Base-by-base conservation (phyloP, 2,113 vertebrate genomes). In the Garra rufa region DNA sequence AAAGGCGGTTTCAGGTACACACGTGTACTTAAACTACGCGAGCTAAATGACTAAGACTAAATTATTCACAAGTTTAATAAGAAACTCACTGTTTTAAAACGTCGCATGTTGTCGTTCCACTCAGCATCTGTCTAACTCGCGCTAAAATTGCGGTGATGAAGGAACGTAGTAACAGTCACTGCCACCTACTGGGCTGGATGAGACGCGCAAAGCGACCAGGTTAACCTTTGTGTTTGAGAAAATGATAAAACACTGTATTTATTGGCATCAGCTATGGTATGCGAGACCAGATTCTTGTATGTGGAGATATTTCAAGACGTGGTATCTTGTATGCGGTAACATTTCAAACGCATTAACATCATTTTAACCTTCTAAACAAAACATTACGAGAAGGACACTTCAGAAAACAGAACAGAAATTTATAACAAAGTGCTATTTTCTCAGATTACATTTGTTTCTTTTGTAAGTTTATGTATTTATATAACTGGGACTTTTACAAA, bases 141-240 rank as follows among this genome's bases (percentile, higher is more conserved):
- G n/a, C 3, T 14, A 19, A 43, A 13, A 10, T 4, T 17, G 21
- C 38, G 19, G 28, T n/a, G 28, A 52, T n/a, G 50, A 34, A 55
- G 3, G 7, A 43, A 17, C 21, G 5, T 1, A 1, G 10, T 43
- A 9, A 17, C 19, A 34, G 34, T 48, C 9, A 80, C 15, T 43
- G 77, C 77, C 57, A 21, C 14, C 77, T 46, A 44, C 15, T 46
- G 77, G 76, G 65, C n/a, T 30, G 77, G 77, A 80, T 38, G 30
- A 67, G 63, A 38, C 28, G 11, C 15, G 61, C 61, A 65, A 14
- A 30, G 15, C 26, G 13, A 30, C 26, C 26, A 3, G 2, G 1
- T 17, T 17, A 15, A 28, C 14, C 3, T 69, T 21, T 9, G 21
- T 10, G 30, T 69, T 38, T 17, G 6, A 3, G 14, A 38, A 69